A percentile compares a stretch with the other conserved stretches of the same genome.
Evolutionary conservation across 2,797 vertebrate species (phyloP).

Genomic region (Gymnocypris eckloni): DNA sequence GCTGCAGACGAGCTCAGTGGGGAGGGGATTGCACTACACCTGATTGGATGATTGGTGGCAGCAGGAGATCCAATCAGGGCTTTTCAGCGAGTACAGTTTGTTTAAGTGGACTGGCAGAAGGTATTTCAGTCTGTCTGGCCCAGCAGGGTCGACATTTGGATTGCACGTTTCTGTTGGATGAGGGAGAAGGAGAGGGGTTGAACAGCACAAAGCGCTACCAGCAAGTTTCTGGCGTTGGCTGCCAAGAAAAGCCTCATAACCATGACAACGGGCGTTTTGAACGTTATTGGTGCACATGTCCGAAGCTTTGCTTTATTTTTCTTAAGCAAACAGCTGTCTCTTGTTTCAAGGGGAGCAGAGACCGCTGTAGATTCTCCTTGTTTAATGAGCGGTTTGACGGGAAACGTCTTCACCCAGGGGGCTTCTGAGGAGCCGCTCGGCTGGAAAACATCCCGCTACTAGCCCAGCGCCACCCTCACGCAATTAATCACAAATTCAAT

Average conservation of each 20-base stretch:
- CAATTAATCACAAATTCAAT: slow-evolving; percentile 66
- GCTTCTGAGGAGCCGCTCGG: slow-evolving; percentile 36
- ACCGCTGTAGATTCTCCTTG: slow-evolving; percentile 48
- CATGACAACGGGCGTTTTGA: slow-evolving; percentile 57
- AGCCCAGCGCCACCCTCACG: slow-evolving; percentile 72
- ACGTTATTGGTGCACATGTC: slow-evolving; percentile 41
- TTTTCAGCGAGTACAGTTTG: slow-evolving; percentile 88
- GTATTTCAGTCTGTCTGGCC: slow-evolving; percentile 63
- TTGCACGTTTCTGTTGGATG: slow-evolving; percentile 46
- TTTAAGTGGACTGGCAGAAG: slow-evolving; percentile 88
- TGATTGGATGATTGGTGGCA: slow-evolving; percentile 96
- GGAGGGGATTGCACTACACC: slow-evolving; percentile 89
- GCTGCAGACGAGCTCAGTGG: slow-evolving; percentile 83
- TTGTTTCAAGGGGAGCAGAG: slow-evolving; percentile 44
- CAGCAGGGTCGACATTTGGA: slow-evolving; percentile 61
- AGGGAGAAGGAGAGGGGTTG: slow-evolving; percentile 37
- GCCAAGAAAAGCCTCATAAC: slow-evolving; percentile 64
- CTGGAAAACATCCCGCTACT: slow-evolving; percentile 51
- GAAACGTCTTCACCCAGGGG: slow-evolving; percentile 58
- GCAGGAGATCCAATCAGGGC: slow-evolving; percentile 88
- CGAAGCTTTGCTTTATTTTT: slow-evolving; percentile 52
- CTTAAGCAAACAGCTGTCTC: slow-evolving; percentile 64
- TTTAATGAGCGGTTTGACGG: slow-evolving; percentile 65
- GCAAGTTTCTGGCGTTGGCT: slow-evolving; percentile 48
- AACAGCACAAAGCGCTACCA: slow-evolving; percentile 40